Base-by-base conservation (phyloP, 2,888 invertebrate species). In the Dryadula phaetusa region DNA sequence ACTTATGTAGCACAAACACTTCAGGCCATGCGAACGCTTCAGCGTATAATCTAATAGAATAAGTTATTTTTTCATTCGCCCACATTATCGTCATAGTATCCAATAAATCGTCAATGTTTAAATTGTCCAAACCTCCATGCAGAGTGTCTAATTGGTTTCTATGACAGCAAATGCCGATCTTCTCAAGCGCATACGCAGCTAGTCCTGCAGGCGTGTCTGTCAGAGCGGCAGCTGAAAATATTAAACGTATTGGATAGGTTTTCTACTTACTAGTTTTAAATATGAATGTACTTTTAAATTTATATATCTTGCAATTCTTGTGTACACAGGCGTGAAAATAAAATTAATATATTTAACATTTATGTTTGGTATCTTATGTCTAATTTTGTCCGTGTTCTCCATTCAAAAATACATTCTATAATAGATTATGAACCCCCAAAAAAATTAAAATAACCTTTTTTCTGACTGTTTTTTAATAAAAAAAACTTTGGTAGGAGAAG, bases 151-250 rank as follows among this genome's bases (percentile, higher is more conserved):
- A 83, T 76, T 94, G 93, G 6, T 92, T 83, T 3, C 78, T 95
- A 88, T 89, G 96, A 88, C 87, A 96, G 95, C 87, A 96, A 65
- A 79, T 94, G 80, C 92, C 94, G 83, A 98, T 98, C 87, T 98
- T 98, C 81, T 99, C 98, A 73, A 99, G 88, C 52, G 98, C 94
- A 78, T 98, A 99, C 0, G 96, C 96, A 1, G 98, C 98, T 72
- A 99, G 85, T 0, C 97, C 98, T 0, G 95, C 93, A 0, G 98
- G 98, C 0, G 96, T 96, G 76, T 97, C 96, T 8, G 60, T 60
- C 3, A 60, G 28, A 14, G 60, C 60, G 8, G 60, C 60, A 8
- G 28, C 60, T 60, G 18, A 16, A 20, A 46, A 18, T 14, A 1
- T 6, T 32, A 5, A 0, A 28, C 5, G 7, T 18, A 12, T 60